These are phyloP conservation scores for Aspidoscelis tigris DNA, from an alignment of 2,113 vertebrate genomes.

Conservation along the genomic window DNA sequence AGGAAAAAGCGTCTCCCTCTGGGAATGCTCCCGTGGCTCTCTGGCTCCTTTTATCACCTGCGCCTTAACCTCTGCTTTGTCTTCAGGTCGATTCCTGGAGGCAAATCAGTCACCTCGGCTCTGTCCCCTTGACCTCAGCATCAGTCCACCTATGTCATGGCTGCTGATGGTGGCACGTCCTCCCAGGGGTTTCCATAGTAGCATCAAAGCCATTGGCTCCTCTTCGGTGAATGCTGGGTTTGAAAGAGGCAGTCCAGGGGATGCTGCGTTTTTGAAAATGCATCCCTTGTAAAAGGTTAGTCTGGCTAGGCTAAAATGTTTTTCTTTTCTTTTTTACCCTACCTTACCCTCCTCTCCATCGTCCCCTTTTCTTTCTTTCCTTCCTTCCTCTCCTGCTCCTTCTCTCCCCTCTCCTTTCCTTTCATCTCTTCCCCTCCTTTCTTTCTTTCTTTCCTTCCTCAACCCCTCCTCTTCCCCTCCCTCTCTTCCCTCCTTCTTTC, in stretches of 20 bases:
- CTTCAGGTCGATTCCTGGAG: neutral
- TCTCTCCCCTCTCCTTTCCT: too few species aligned
- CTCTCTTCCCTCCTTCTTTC: too few species aligned
- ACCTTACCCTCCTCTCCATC: too few species aligned
- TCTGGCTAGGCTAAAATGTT: too few species aligned
- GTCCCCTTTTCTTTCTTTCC: too few species aligned
- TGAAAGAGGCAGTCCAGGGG: neutral
- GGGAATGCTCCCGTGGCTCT: slow-evolving; percentile 14
- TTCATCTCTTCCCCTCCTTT: too few species aligned
- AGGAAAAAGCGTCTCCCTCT: neutral
- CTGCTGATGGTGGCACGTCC: neutral
- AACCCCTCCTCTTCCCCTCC: too few species aligned
- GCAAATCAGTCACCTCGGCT: neutral
- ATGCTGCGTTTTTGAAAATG: neutral
- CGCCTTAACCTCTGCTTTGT: neutral
- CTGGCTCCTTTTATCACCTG: slow-evolving; percentile 29
- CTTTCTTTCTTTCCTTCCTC: too few species aligned
- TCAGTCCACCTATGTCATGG: neutral
- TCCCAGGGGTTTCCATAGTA: slow-evolving; percentile 21
- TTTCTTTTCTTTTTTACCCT: too few species aligned
- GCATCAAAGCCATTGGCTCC: neutral
- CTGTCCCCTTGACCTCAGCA: slow-evolving; percentile 7
- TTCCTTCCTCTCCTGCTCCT: too few species aligned
- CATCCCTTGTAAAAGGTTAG: neutral
- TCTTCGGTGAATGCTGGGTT: neutral